Evolutionary conservation across 2,888 invertebrate species (phyloP).

Genomic region (Lasius platythorax): DNA sequence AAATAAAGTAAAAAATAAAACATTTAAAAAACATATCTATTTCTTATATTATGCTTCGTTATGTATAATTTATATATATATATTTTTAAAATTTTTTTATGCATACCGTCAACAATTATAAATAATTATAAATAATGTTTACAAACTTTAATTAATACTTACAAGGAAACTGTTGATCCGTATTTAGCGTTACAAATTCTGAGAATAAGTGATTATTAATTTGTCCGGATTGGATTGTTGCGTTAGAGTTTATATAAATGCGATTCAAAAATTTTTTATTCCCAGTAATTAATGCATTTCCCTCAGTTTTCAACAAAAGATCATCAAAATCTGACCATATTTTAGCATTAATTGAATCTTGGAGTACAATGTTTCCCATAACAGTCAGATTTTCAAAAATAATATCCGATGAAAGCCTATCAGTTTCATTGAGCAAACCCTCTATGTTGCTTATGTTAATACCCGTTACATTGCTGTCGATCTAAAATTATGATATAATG

Average conservation of each 20-base stretch:
- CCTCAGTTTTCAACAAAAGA: slow-evolving; percentile 85
- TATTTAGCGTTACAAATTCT: slow-evolving; percentile 86
- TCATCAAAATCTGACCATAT: slow-evolving; percentile 86
- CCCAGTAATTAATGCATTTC: slow-evolving; percentile 84
- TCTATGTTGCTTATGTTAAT: slow-evolving; percentile 78
- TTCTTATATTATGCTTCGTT: not conserved
- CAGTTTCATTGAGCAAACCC: slow-evolving; percentile 84
- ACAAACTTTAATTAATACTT: slow-evolving; percentile 42
- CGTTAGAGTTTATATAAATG: slow-evolving; percentile 75
- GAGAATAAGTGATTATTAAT: slow-evolving; percentile 86
- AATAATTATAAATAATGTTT: slow-evolving; percentile 12
- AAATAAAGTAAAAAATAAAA: not conserved
- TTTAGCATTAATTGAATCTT: slow-evolving; percentile 84
- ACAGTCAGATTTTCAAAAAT: slow-evolving; percentile 87
- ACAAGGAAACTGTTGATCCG: slow-evolving; percentile 86
- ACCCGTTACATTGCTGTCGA: slow-evolving; percentile 86
- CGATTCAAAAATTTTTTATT: slow-evolving; percentile 86
- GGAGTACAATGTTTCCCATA: slow-evolving; percentile 86
- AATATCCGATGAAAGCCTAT: slow-evolving; percentile 84
- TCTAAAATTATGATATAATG: slow-evolving; percentile 78
- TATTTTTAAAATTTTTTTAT: not conserved
- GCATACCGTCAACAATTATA: not conserved
- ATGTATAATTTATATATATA: not conserved
- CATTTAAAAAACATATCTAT: not conserved
- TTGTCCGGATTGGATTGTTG: slow-evolving; percentile 83